These are phyloP conservation scores for Thunnus albacares DNA, from an alignment of 2,797 vertebrate species.

Conservation along the genomic window DNA sequence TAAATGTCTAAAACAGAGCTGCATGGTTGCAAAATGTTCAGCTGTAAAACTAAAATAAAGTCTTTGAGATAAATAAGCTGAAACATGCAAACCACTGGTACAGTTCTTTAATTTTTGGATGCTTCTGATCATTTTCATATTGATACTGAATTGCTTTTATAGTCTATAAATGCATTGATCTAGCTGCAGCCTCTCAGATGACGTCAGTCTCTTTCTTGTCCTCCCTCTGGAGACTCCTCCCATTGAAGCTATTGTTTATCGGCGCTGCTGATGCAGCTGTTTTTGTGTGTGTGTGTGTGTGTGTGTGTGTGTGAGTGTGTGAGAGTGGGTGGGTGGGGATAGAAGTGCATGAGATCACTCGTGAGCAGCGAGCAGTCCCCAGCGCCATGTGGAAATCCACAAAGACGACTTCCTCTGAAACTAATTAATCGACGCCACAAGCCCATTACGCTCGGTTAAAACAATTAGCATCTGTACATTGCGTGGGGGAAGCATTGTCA, in stretches of 20 bases:
- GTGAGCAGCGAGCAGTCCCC: constrained; percentile 77
- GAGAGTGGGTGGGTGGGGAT: constrained; percentile 53
- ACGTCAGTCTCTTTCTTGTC: constrained; percentile 57
- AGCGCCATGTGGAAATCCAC: constrained; percentile 79
- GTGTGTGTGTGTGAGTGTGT: constrained; percentile 16
- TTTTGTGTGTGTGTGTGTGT: constrained; percentile 48
- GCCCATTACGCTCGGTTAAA: constrained; percentile 85
- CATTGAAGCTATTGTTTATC: constrained; percentile 76
- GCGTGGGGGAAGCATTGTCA: constrained; percentile 74
- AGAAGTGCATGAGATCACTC: constrained; percentile 71
- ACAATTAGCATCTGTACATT: constrained; percentile 85
- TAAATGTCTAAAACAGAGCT: not conserved
- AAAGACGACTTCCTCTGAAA: constrained; percentile 82
- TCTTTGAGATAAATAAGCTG: not conserved
- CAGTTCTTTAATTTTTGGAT: not conserved
- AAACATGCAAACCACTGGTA: not conserved
- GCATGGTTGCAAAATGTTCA: not conserved
- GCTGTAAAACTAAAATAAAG: not conserved
- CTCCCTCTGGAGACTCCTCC: constrained; percentile 71
- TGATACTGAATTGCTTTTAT: constrained; percentile 8
- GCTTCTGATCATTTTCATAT: not conserved
- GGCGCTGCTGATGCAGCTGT: constrained; percentile 79
- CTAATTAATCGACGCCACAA: constrained; percentile 85
- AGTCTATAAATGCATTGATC: constrained; percentile 32
- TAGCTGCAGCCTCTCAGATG: constrained; percentile 63